A percentile compares a stretch with the other conserved stretches of the same genome.
These are phyloP conservation scores for Oxygymnocypris stewartii DNA, from an alignment of 2,113 vertebrate genomes.

Conservation along the genomic window DNA sequence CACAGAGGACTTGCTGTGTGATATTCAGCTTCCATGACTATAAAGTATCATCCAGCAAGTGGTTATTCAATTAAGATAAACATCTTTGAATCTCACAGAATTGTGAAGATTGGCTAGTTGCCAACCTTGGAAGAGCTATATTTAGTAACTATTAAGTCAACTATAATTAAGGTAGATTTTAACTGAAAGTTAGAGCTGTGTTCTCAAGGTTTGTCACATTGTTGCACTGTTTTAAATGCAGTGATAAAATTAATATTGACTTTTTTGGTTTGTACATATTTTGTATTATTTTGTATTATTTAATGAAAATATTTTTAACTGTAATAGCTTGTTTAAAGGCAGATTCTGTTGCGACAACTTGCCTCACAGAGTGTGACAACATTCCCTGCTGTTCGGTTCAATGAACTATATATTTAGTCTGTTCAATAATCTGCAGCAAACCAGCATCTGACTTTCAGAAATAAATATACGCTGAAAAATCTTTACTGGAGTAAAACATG, in stretches of 20 bases:
- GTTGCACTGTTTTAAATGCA: no score
- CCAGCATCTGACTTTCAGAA: not conserved
- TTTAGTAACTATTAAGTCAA: not conserved
- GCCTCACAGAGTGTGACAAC: not conserved
- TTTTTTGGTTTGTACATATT: no score
- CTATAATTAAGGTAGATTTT: not conserved
- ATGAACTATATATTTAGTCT: not conserved
- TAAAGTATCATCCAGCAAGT: not conserved
- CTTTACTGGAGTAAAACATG: not conserved
- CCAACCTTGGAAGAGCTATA: not conserved
- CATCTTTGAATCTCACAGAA: not conserved
- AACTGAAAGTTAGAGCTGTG: not conserved
- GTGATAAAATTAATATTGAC: no score
- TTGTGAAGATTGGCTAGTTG: constrained; percentile 1
- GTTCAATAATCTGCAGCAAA: not conserved
- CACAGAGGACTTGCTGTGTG: not conserved
- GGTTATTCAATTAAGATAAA: constrained; percentile 22
- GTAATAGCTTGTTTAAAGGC: not conserved
- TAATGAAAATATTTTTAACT: not conserved
- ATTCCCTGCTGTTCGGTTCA: not conserved
- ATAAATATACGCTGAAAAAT: not conserved
- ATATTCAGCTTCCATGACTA: not conserved
- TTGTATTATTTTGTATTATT: no score
- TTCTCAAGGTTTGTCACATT: not conserved
- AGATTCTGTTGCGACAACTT: not conserved